Evolutionary conservation across 2,113 vertebrate genomes (phyloP).

Genomic region (Protobothrops flavoviridis): DNA sequence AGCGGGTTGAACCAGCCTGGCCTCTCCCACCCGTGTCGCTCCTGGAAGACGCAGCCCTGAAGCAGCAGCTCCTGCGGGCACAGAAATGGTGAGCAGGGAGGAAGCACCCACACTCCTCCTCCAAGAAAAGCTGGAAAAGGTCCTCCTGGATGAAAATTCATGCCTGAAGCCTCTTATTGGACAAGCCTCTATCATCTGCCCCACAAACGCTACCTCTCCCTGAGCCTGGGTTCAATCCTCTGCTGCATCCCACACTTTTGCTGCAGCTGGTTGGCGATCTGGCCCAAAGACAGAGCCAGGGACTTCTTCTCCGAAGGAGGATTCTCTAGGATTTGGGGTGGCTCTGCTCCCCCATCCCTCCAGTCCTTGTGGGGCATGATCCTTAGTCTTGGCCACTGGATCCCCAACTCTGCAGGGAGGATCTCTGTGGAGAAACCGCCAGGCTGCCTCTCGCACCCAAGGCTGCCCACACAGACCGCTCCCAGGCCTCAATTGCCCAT

Average conservation of each 20-base stretch:
- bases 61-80: conserved; percentile 78
- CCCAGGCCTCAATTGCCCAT: neutral
- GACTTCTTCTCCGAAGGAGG: neutral
- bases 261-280: neutral
- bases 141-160: neutral
- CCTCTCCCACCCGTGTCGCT: conserved; percentile 95
- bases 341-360: neutral
- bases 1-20: conserved; percentile 89
- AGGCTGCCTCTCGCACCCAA: neutral
- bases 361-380: neutral
- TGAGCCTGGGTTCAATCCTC: neutral
- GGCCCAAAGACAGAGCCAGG: neutral
- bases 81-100: too few relatives aligned
- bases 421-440: neutral
- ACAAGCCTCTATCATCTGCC: neutral
- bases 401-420: neutral
- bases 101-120: neutral
- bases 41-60: conserved; percentile 93
- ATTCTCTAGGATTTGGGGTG: neutral
- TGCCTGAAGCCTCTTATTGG: too few relatives aligned
- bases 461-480: neutral
- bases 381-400: neutral
- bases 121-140: too few relatives aligned
- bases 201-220: neutral
- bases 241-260: neutral